phyloP scores from a whole-genome alignment of 1,140 invertebrate genomes.

The Drosophila willistoni region DNA sequence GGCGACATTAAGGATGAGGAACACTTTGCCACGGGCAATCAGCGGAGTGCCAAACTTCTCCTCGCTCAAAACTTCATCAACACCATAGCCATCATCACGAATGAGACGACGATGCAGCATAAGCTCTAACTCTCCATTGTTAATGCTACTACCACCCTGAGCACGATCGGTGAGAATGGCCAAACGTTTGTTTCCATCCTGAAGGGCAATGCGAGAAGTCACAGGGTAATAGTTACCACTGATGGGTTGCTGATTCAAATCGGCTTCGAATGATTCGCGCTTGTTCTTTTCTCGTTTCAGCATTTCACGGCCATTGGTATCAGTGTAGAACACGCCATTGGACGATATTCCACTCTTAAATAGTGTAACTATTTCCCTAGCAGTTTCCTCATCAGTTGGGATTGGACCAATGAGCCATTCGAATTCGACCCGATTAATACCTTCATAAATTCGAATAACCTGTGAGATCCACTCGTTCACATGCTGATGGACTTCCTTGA shows the following conservation, averaged over 20 bases:
- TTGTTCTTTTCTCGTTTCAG: conserved; percentile 89
- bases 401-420: conserved; percentile 98
- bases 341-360: conserved; percentile 88
- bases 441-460: conserved; percentile 90
- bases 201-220: conserved; percentile 90
- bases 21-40: conserved; percentile 91
- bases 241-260: conserved; percentile 86
- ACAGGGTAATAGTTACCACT: conserved; percentile 97
- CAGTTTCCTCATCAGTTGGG: conserved; percentile 88
- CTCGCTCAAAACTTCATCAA: conserved; percentile 96
- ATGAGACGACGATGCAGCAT: conserved; percentile 95
- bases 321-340: conserved; percentile 92
- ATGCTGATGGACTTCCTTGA: conserved; percentile 92
- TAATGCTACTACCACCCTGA: conserved; percentile 92
- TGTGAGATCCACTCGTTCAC: conserved; percentile 92
- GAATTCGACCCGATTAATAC: conserved; percentile 89
- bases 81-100: conserved; percentile 95
- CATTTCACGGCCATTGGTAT: conserved; percentile 96
- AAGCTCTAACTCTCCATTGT: conserved; percentile 89
- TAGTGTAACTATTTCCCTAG: conserved; percentile 92
- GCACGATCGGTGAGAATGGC: conserved; percentile 92
- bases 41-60: conserved; percentile 89
- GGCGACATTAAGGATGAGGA: conserved; percentile 84
- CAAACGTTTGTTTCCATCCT: conserved; percentile 84
- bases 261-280: conserved; percentile 89